phyloP scores from a whole-genome alignment of 2,888 invertebrate species.

The Agonopterix arenella region DNA sequence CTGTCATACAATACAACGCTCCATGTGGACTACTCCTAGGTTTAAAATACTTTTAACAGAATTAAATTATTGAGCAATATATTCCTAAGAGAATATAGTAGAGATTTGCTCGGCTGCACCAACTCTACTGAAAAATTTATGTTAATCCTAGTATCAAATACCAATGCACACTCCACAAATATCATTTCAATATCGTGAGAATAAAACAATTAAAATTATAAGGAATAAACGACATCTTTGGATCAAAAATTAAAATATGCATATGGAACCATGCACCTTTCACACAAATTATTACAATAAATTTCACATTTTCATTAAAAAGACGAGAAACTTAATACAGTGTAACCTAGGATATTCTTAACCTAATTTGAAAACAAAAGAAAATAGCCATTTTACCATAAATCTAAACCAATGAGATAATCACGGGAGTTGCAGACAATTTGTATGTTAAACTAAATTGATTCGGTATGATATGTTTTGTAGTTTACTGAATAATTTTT shows the following conservation, averaged over 20 bases:
- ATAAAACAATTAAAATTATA: slow-evolving; percentile 45
- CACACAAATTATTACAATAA: slow-evolving; percentile 59
- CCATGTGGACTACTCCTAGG: slow-evolving; percentile 64
- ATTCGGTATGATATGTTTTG: slow-evolving; percentile 73
- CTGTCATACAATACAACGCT: slow-evolving; percentile 45
- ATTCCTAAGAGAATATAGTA: slow-evolving; percentile 72
- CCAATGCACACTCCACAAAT: slow-evolving; percentile 73
- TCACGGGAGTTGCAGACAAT: slow-evolving; percentile 52
- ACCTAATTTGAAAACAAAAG: slow-evolving; percentile 64
- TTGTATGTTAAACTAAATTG: slow-evolving; percentile 51
- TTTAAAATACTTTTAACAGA: slow-evolving; percentile 72
- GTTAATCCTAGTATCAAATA: slow-evolving; percentile 65
- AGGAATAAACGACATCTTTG: slow-evolving; percentile 70
- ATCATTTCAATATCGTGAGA: slow-evolving; percentile 62
- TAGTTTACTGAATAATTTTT: slow-evolving; percentile 72
- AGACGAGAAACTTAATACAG: slow-evolving; percentile 61
- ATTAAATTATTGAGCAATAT: slow-evolving; percentile 75
- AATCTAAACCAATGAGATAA: slow-evolving; percentile 44
- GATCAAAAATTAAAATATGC: slow-evolving; percentile 71
- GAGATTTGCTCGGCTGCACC: slow-evolving; percentile 76
- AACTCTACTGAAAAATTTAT: slow-evolving; percentile 67
- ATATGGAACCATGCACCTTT: slow-evolving; percentile 68
- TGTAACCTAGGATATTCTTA: slow-evolving; percentile 60
- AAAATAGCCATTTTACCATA: slow-evolving; percentile 61
- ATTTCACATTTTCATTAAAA: slow-evolving; percentile 61